These are phyloP conservation scores for Pseudomyrmex pallidus DNA, from an alignment of 1,140 invertebrate genomes.

Conservation along the genomic window DNA sequence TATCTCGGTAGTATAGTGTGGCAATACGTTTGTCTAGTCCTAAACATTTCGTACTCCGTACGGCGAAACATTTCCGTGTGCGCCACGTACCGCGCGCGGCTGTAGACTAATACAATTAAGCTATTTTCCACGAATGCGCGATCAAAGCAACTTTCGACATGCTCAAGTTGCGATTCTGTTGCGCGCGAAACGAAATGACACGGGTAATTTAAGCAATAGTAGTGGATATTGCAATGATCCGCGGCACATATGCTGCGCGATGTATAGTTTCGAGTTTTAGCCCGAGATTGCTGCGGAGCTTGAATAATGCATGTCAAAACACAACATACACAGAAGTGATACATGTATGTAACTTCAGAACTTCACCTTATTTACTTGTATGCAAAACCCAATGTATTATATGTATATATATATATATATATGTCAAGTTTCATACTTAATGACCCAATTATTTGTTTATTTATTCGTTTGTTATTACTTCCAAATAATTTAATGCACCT, in stretches of 20 bases:
- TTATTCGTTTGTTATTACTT: too few species aligned
- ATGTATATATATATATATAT: too few species aligned
- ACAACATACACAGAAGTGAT: neutral
- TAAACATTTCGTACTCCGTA: neutral
- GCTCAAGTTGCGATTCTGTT: conserved; percentile 39
- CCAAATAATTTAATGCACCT: too few species aligned
- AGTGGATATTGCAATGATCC: too few species aligned
- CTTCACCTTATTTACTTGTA: too few species aligned
- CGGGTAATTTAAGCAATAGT: conserved; percentile 1
- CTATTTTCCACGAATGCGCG: conserved; percentile 31
- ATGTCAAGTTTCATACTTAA: too few species aligned
- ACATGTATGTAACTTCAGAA: too few species aligned
- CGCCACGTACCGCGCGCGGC: neutral
- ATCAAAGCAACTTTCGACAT: conserved; percentile 41
- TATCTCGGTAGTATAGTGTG: too few species aligned
- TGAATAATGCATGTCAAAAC: too few species aligned
- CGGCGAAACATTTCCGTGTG: neutral
- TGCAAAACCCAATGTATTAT: too few species aligned
- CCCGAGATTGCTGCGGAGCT: neutral
- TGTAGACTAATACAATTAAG: conserved; percentile 30
- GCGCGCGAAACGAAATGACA: neutral
- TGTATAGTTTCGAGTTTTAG: neutral
- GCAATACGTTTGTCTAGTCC: neutral
- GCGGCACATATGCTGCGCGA: neutral
- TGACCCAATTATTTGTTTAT: too few species aligned